Base-by-base conservation (phyloP, 2,797 vertebrate species). In the Scleropages formosus region DNA sequence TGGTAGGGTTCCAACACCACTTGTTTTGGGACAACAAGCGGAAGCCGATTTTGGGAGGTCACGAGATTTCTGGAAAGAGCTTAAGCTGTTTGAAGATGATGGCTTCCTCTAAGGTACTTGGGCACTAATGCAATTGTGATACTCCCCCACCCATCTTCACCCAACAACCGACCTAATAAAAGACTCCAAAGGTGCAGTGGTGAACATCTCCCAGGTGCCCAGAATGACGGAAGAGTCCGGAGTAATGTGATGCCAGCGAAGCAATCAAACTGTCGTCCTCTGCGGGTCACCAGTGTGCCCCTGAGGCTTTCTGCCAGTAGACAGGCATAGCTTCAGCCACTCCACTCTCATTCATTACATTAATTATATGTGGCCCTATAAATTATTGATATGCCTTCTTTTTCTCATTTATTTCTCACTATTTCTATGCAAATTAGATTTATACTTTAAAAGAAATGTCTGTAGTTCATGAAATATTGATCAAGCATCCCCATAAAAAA, bases 381-480 rank as follows among this genome's bases (percentile, higher is more conserved):
- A 70, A 70, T 70, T 70, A 70, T 70, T 70, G 68, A 70, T 53
- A 70, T 56, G 68, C 44, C 51, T 56, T 51, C 8, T 59, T 62
- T 18, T 63, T 68, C 56, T 26, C 18, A 39, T 47, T 4, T 49
- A 62, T 71, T 72, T 70, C 63, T 49, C 56, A 12, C 27, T 76
- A 78, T 13, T 20, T 69, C 15, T 72, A 81, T 83, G 82, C 73
- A 85, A 83, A 86, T 81, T 49, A 77, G 77, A 22, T 80, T 76
- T 80, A 18, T 10, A 77, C 81, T 83, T 81, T 77, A 81, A 82
- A 77, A 77, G 72, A 76, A 63, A 67, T 47, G 78, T 82, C 78
- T 79, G 82, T 86, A 81, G 85, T 84, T 85, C 82, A 87, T 84
- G 81, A 80, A 81, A 77, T 84, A 87, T 81, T 86, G 87, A 87